These are phyloP conservation scores for Rhizoglyphus robini DNA, from an alignment of 1,140 invertebrate genomes.

Conservation along the genomic window DNA sequence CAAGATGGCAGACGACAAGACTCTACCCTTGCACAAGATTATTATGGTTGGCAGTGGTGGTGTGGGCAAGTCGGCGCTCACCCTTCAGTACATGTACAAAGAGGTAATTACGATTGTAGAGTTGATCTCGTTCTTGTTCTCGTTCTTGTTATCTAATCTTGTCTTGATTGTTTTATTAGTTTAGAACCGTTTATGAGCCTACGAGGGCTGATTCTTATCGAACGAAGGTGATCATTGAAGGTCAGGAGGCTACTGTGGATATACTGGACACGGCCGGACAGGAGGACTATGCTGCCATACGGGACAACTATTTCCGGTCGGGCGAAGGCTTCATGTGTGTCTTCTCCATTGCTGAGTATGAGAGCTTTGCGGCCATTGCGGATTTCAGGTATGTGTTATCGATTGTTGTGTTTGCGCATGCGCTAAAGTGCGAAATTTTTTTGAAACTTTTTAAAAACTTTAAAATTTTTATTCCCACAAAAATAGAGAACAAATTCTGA, in stretches of 20 bases:
- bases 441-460: no score
- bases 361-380: slow-evolving; percentile 34
- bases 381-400: slow-evolving; percentile 23
- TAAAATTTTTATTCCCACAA: no score
- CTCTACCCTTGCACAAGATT: slow-evolving; percentile 33
- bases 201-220: slow-evolving; percentile 46
- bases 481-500: slow-evolving; percentile 35
- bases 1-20: slow-evolving; percentile 5
- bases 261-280: slow-evolving; percentile 40
- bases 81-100: slow-evolving; percentile 48
- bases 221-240: slow-evolving; percentile 43
- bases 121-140: no score
- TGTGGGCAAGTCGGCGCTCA: slow-evolving; percentile 46
- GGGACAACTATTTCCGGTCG: slow-evolving; percentile 29
- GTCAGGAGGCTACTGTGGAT: slow-evolving; percentile 34
- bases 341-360: slow-evolving; percentile 35
- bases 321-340: slow-evolving; percentile 38
- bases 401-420: no score
- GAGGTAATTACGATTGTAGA: no score
- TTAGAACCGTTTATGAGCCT: slow-evolving; percentile 48
- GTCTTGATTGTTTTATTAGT: no score
- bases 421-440: no score
- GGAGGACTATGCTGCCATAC: slow-evolving; percentile 38
- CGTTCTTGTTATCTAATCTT: no score
- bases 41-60: slow-evolving; percentile 48